Evolutionary conservation across 2,888 invertebrate genomes (phyloP).

Genomic region (Eurois occulta): DNA sequence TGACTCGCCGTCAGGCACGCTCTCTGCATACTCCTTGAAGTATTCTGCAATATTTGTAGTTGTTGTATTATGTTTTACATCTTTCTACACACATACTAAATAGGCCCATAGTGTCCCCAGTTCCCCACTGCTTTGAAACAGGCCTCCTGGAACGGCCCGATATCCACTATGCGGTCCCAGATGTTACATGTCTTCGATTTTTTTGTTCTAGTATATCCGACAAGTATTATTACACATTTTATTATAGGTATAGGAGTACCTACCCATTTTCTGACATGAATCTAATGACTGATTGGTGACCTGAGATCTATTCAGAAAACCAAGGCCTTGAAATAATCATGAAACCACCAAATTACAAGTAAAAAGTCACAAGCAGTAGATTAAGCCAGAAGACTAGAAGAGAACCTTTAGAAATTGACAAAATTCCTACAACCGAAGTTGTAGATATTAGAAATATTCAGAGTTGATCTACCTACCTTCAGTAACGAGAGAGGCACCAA

Average conservation of each 20-base stretch:
- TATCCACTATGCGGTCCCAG: too few relatives aligned
- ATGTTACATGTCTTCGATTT: too few relatives aligned
- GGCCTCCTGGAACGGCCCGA: too few relatives aligned
- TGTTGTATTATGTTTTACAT: background rate
- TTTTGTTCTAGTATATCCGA: too few relatives aligned
- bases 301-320: background rate
- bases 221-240: too few relatives aligned
- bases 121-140: background rate
- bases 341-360: background rate
- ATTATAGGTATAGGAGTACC: background rate
- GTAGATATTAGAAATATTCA: background rate
- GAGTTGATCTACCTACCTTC: background rate
- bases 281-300: background rate
- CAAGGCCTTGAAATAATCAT: background rate
- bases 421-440: background rate
- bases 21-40: conserved; percentile 96
- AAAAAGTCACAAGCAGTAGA: background rate
- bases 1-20: conserved; percentile 95
- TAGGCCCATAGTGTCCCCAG: background rate
- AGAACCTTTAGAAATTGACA: background rate
- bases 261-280: background rate
- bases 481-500: background rate
- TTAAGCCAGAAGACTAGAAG: background rate
- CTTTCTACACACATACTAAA: background rate
- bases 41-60: conserved; percentile 84